Base-by-base conservation (phyloP, 1,140 invertebrate species). In the Glomeris maerens region DNA sequence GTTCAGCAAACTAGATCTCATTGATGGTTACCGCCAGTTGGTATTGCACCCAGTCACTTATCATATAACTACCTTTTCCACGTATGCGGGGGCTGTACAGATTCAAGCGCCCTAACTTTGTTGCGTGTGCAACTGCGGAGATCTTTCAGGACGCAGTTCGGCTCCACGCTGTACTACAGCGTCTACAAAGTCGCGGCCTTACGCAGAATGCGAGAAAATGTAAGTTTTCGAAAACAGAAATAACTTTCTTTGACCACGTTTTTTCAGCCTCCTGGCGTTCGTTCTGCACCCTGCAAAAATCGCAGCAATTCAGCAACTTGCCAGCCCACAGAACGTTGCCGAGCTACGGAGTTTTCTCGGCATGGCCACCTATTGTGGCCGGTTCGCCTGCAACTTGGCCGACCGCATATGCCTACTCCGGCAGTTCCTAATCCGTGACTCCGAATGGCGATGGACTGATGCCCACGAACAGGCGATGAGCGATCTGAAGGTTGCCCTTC, bases 331-430 rank as follows among this genome's bases (percentile, higher is more conserved):
- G n/a, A n/a, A n/a, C n/a, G n/a, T n/a, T n/a, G n/a, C n/a, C n/a
- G n/a, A n/a, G n/a, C n/a, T n/a, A n/a, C n/a, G n/a, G n/a, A n/a
- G n/a, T n/a, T n/a, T n/a, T n/a, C n/a, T 73, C 1, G 72, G 72
- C 1, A 54, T 74, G 25, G 55, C 59, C 1, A 59, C 61, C 1
- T 73, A 65, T n/a, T n/a, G n/a, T n/a, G n/a, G n/a, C n/a, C n/a
- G n/a, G n/a, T n/a, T n/a, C n/a, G n/a, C n/a, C n/a, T 57, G 54
- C 52, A 2, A 58, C 58, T 46, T 66, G 61, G 53, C 60, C 14
- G 52, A 47, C 26, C 58, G 62, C 14, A 52, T 58, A 2, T 48
- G 41, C 5, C 64, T 61, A 2, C 22, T 66, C 7, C 53, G 25
- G 27, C 26, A 29, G 41, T 50, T 61, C 27, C 40, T 55, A 4